Evolutionary conservation across 1,140 invertebrate genomes (phyloP), one percentile per base, ranked within the genome.

Genomic region (Brachionus asplanchnoidis): DNA sequence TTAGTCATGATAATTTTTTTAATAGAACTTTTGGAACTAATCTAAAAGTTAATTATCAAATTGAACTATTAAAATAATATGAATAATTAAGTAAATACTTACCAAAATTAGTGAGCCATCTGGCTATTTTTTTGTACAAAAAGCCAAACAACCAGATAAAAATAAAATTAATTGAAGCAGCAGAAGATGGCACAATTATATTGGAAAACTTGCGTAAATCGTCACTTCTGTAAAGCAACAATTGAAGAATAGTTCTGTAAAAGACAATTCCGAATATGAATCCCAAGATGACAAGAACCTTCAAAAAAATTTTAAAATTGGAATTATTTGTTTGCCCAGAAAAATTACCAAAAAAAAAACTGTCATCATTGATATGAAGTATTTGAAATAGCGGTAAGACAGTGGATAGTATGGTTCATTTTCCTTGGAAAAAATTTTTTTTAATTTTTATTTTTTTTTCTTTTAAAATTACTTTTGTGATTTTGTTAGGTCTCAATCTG

Each of bases 231-330:
- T 84, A 87, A 84, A 23, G 84, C 53, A 86, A 87, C 84, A 2
- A 7, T 88, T 95, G 93, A 86, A 96, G 90, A 0, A 95, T 94
- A 85, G 97, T 93, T 77, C 95, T 91, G 88, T 97, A 97, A 9
- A 97, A 94, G 28, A 97, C 96, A 1, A 96, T 95, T 8, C 95
- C 95, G 65, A 97, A 90, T 12, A 98, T 95, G 1, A 94, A 94
- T 1, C 92, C 93, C 42, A 96, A 88, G 0, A 97, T 95, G 26
- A 96, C 92, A 6, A 92, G 91, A 78, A 95, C 93, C 95, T 96
- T 73, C 2, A 36, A 20, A 8, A 85, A 77, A 36, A 70, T 2
- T 3, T 36, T n/a, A 42, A 1, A 36, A 36, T 73, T 40, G 3
- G 2, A 17, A 17, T 73, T 42, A 3, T 14, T 14, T 26, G 0